A percentile compares a stretch with the other conserved stretches of the same genome.
Evolutionary conservation across 2,113 vertebrate genomes (phyloP).

Genomic region (Hippopotamus amphibius): DNA sequence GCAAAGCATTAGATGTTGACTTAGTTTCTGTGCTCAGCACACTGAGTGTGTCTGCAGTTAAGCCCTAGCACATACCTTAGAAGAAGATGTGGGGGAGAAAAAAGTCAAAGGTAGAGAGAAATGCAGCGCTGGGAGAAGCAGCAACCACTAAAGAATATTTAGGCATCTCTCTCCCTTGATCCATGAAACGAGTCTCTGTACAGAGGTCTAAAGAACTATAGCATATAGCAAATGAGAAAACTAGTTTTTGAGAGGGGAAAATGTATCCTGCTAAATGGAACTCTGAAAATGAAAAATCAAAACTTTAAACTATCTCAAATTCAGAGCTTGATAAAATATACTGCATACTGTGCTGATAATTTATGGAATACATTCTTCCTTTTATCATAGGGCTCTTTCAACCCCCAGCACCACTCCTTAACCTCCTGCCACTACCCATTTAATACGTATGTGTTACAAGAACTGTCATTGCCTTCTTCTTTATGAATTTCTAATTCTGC

Average conservation of each 20-base stretch:
- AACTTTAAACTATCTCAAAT: not conserved
- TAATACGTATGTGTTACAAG: not conserved
- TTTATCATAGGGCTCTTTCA: not conserved
- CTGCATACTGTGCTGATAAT: not conserved
- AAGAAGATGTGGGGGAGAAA: not conserved
- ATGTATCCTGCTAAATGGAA: not conserved
- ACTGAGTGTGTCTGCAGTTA: not conserved
- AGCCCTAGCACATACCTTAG: not conserved
- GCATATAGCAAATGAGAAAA: not conserved
- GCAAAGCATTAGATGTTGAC: rapidly evolving
- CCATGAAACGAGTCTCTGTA: not conserved
- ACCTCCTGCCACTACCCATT: not conserved
- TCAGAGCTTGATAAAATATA: not conserved
- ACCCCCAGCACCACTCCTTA: not conserved
- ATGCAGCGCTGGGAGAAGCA: not conserved
- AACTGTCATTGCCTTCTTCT: not conserved
- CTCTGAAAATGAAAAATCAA: not conserved
- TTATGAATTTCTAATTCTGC: not conserved
- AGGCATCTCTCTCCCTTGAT: not conserved
- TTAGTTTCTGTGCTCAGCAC: not conserved
- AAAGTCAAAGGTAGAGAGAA: not conserved
- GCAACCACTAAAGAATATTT: not conserved
- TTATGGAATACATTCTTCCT: not conserved
- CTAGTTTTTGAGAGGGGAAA: not conserved
- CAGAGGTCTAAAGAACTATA: not conserved